Evolutionary conservation across 2,888 invertebrate genomes (phyloP).

Genomic region (Trachelus stipa): DNA sequence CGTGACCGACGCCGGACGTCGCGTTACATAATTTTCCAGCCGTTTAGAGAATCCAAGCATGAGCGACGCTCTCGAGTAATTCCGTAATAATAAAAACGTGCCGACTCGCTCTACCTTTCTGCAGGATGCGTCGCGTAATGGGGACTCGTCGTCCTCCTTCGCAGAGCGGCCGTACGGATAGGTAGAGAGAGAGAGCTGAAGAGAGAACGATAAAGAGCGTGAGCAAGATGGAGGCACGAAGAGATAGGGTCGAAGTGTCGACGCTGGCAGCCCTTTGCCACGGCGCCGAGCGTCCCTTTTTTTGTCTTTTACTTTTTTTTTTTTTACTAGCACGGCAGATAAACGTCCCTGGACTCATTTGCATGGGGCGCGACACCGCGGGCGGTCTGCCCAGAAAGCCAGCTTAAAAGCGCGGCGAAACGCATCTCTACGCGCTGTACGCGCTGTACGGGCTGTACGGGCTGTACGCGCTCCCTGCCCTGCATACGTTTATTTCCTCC

Average conservation of each 20-base stretch:
- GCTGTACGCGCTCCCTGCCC: conserved; percentile 16
- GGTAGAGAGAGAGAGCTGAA: conserved; percentile 10
- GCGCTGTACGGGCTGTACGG: conserved; percentile 5
- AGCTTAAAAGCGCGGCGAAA: conserved; percentile 23
- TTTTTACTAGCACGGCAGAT: conserved; percentile 32
- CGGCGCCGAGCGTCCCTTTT: background rate
- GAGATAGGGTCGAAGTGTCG: background rate
- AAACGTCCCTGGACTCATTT: conserved; percentile 53
- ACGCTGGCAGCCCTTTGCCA: conserved; percentile 1
- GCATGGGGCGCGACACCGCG: conserved; percentile 49
- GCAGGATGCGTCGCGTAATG: conserved; percentile 54
- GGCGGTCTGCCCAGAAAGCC: conserved; percentile 35
- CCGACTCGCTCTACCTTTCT: conserved; percentile 45
- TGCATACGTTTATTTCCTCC: conserved; percentile 55
- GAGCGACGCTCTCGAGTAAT: conserved; percentile 44
- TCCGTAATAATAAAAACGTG: conserved; percentile 54
- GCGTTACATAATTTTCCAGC: conserved; percentile 36
- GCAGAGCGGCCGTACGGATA: conserved; percentile 26
- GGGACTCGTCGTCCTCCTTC: conserved; percentile 45
- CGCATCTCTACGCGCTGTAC: conserved; percentile 3
- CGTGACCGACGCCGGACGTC: conserved; percentile 28
- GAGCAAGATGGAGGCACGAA: background rate
- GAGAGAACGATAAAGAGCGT: conserved; percentile 7
- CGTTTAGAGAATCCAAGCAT: conserved; percentile 29
- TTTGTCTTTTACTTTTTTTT: background rate